phyloP scores from a whole-genome alignment of 2,113 vertebrate genomes.

The Lasiurus borealis region DNA sequence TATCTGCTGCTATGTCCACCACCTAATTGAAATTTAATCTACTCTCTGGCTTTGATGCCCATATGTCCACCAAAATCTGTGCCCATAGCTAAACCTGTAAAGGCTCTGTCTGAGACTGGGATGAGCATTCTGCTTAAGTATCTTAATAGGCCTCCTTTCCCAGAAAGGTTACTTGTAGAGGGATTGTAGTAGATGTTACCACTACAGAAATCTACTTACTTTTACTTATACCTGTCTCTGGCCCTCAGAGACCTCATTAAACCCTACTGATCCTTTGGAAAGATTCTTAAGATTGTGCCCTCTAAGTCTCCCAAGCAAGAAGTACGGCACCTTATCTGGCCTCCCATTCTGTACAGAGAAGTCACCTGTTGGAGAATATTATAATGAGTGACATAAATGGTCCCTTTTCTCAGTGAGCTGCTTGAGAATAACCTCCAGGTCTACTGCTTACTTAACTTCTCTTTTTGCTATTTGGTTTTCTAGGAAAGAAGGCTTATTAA shows the following conservation, averaged over 20 bases:
- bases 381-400: not conserved
- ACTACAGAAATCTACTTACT: not conserved
- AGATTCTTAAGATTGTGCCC: not conserved
- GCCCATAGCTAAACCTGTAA: not conserved
- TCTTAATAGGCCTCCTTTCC: no score
- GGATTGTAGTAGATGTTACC: not conserved
- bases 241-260: not conserved
- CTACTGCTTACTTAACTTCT: not conserved
- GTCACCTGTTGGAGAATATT: not conserved
- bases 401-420: not conserved
- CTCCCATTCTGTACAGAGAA: not conserved
- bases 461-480: not conserved
- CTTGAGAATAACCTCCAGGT: not conserved
- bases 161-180: not conserved
- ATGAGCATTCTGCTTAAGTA: no score
- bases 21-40: not conserved
- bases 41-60: not conserved
- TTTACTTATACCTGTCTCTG: fast-evolving
- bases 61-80: not conserved
- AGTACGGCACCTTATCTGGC: not conserved
- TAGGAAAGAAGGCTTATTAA: not conserved
- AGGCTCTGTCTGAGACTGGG: not conserved
- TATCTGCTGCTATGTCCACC: not conserved
- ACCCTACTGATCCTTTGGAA: not conserved
- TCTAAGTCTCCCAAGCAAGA: slow-evolving; percentile 9